Conservation (phyloP, 2,797 vertebrate genomes). For the Neopelma chrysocephalum region DNA sequence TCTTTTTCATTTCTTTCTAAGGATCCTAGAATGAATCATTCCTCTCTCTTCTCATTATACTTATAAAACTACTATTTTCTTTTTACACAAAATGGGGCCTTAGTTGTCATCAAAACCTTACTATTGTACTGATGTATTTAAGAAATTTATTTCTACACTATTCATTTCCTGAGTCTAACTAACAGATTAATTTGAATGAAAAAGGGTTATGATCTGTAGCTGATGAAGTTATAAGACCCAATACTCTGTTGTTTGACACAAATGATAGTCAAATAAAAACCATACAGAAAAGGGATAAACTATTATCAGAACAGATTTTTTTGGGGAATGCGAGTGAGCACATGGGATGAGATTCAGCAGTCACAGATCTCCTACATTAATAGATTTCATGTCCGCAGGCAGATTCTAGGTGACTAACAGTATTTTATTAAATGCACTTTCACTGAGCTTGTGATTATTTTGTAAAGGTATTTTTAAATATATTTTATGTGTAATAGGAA, state of each 20-base stretch:
- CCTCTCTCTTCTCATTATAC: not conserved
- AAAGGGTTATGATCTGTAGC: not conserved
- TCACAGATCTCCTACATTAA: not conserved
- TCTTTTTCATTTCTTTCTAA: not conserved
- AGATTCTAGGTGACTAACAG: not conserved
- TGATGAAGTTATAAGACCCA: not conserved
- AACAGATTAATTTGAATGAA: not conserved
- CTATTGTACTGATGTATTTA: not conserved
- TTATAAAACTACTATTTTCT: not conserved
- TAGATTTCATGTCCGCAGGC: not conserved
- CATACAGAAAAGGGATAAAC: not conserved
- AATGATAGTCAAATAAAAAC: not conserved
- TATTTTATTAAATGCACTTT: not conserved
- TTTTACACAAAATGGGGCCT: not conserved
- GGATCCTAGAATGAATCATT: not conserved
- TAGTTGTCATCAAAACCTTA: not conserved
- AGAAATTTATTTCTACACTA: not conserved
- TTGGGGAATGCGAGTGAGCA: not conserved
- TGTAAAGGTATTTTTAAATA: not conserved
- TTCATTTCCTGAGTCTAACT: not conserved
- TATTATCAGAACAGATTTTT: not conserved
- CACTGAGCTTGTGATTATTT: not conserved
- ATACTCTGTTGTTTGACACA: not conserved
- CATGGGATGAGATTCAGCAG: not conserved
- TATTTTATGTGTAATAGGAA: not conserved